A percentile compares a stretch with the other conserved stretches of the same genome.
These are phyloP conservation scores for Dione juno DNA, from an alignment of 2,888 invertebrate species.

Conservation along the genomic window DNA sequence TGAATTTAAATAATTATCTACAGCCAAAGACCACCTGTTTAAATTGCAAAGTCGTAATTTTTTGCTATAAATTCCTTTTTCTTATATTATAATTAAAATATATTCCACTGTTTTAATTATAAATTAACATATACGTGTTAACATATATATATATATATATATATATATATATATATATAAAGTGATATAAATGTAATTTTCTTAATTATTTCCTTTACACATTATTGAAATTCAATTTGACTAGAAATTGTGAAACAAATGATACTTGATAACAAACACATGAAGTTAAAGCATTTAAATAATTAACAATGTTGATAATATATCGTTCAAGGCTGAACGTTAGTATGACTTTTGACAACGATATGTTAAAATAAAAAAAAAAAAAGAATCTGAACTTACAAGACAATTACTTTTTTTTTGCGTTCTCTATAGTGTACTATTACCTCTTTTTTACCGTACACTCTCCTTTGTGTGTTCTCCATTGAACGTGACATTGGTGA, in stretches of 20 bases:
- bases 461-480: too few relatives aligned
- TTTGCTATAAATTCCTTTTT: background rate
- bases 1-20: constrained; percentile 25
- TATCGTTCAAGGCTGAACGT: background rate
- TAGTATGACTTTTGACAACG: background rate
- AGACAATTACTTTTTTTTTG: too few relatives aligned
- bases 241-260: background rate
- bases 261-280: background rate
- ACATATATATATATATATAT: background rate
- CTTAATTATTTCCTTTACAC: background rate
- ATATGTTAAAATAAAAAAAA: background rate
- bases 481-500: too few relatives aligned
- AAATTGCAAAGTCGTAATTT: background rate
- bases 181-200: background rate
- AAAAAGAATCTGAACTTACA: too few relatives aligned
- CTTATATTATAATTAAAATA: constrained; percentile 8
- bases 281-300: background rate
- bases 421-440: too few relatives aligned
- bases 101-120: background rate
- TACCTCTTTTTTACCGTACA: too few relatives aligned
- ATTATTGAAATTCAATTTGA: background rate
- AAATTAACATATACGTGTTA: background rate
- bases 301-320: background rate
- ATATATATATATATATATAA: background rate
- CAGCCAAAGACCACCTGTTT: constrained; percentile 8